Evolutionary conservation across 1,140 invertebrate species (phyloP).

Genomic region (Drosophila tani): DNA sequence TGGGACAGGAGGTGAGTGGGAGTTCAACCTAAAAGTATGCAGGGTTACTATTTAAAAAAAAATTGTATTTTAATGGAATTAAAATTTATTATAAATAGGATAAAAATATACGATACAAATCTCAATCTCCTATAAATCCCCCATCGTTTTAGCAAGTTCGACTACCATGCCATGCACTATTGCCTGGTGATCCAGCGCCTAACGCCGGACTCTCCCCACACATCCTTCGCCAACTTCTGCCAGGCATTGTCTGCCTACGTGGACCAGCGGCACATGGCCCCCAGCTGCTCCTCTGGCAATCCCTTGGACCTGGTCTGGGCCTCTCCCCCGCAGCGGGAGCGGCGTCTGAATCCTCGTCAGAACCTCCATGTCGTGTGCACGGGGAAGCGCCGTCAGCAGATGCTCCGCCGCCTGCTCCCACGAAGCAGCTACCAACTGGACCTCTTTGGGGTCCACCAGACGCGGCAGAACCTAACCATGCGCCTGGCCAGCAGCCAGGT

Average conservation of each 20-base stretch:
- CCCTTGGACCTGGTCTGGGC: constrained; percentile 71
- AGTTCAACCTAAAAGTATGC: not conserved
- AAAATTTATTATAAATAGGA: no score
- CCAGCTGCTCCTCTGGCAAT: constrained; percentile 40
- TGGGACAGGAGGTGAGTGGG: constrained; percentile 77
- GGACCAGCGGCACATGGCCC: constrained; percentile 31
- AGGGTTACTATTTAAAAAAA: not conserved
- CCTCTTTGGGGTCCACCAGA: constrained; percentile 75
- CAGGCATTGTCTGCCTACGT: constrained; percentile 67
- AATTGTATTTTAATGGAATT: no score
- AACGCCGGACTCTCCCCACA: not conserved
- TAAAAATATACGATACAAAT: no score
- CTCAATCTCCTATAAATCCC: no score
- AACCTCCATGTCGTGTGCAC: constrained; percentile 76
- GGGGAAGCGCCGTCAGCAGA: constrained; percentile 69
- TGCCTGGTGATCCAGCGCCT: constrained; percentile 72
- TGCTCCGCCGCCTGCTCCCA: constrained; percentile 63
- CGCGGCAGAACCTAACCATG: constrained; percentile 73
- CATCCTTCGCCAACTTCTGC: constrained; percentile 63
- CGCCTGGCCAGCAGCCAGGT: constrained; percentile 63
- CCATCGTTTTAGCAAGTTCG: constrained; percentile 62
- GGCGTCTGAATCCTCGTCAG: constrained; percentile 66
- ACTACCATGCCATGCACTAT: constrained; percentile 82
- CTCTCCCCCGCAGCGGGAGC: constrained; percentile 57
- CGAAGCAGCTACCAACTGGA: constrained; percentile 75